phyloP scores from a whole-genome alignment of 2,113 vertebrate species.

The Spizaetus ornatus region DNA sequence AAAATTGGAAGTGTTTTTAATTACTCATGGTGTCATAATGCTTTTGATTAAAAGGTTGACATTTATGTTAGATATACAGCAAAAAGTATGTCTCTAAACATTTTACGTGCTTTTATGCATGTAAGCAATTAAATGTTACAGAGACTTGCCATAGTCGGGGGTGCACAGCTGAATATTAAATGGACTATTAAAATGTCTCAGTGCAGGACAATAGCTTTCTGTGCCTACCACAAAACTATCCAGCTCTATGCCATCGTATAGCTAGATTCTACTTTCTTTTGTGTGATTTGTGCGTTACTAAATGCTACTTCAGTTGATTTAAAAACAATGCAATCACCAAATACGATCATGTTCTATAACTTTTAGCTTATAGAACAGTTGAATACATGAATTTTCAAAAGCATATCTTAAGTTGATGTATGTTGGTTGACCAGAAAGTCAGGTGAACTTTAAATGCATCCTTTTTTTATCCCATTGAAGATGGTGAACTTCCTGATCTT shows the following conservation, averaged over 20 bases:
- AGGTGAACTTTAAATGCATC: not conserved
- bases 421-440: not conserved
- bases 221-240: not conserved
- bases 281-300: not conserved
- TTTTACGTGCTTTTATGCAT: not conserved
- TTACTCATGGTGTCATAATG: not conserved
- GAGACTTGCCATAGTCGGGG: not conserved
- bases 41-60: not conserved
- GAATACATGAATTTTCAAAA: not conserved
- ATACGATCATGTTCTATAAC: not conserved
- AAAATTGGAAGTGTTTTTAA: not conserved
- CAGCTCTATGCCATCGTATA: not conserved
- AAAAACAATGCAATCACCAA: not conserved
- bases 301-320: not conserved
- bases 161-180: not conserved
- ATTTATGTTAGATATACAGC: not conserved
- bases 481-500: conserved; percentile 78
- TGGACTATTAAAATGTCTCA: not conserved
- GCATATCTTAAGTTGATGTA: not conserved
- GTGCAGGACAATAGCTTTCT: not conserved
- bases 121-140: not conserved
- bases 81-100: not conserved
- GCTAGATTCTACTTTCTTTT: not conserved
- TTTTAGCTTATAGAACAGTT: not conserved
- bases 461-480: conserved; percentile 51